Evolutionary conservation across 2,888 invertebrate genomes (phyloP), one percentile per base, ranked within the genome.

Genomic region (Candidula unifasciata): DNA sequence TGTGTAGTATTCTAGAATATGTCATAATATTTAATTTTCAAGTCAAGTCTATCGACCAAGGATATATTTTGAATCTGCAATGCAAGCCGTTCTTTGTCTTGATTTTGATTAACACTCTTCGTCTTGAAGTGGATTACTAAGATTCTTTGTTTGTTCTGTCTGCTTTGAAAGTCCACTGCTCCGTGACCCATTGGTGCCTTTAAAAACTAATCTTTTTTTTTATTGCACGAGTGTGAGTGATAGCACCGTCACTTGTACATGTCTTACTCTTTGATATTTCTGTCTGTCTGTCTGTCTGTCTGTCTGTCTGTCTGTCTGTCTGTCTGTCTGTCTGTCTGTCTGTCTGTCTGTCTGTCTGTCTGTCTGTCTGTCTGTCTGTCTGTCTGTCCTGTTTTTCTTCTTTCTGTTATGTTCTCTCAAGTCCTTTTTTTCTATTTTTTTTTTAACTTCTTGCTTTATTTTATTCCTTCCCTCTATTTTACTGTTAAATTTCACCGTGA

Each of bases 241-340:
- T n/a, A n/a, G n/a, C n/a, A n/a, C n/a, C n/a, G n/a, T n/a, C n/a
- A n/a, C n/a, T 30, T 2, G 6, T 2, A 16, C 69, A 16, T 16
- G 3, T 16, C 69, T 69, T 8, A 5, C 27, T 69, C 18, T 69
- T 3, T 16, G 69, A 18, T 30, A n/a, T 16, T 69, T 3, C 27
- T 27, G 5, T 5, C 5, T 3, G 3, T 69, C 16, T 30, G n/a
- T 18, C 69, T 69, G 69, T 69, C 69, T 69, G 69, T 69, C 69
- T 69, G 78, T 78, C 64, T 60, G 78, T 35, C 78, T 78, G 57
- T 60, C 60, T 24, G 24, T 60, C 60, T 60, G 24, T 16, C 60
- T 60, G 24, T 16, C 60, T 60, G 24, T 16, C 60, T 60, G 24
- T 16, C 60, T 60, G 24, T 16, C 60, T 60, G 24, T 16, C 60